Conservation (phyloP, 2,797 vertebrate species). For the Gymnothorax javanicus region DNA sequence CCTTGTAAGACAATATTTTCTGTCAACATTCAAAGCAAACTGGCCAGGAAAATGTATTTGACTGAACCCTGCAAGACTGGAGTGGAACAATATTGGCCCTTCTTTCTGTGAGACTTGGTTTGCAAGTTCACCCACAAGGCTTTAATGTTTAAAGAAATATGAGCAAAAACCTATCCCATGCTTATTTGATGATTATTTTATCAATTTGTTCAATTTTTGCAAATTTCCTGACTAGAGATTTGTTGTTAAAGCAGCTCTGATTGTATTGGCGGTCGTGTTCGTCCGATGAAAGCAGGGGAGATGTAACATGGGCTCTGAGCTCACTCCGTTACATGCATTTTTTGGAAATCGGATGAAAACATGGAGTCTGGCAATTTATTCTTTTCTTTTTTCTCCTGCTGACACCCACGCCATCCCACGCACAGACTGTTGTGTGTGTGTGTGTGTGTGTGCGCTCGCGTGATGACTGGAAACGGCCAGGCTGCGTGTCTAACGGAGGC, state of each 20-base stretch:
- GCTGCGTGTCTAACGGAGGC: constrained; percentile 1
- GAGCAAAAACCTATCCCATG: too few relatives aligned
- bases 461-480: background rate
- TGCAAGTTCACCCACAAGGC: too few relatives aligned
- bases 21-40: too few relatives aligned
- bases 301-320: background rate
- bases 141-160: too few relatives aligned
- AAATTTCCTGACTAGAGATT: background rate
- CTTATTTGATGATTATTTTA: too few relatives aligned
- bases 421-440: background rate
- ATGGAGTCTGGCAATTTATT: background rate
- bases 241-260: background rate
- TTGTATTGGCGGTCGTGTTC: background rate
- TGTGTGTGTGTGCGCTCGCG: background rate
- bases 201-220: too few relatives aligned
- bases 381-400: background rate
- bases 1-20: too few relatives aligned
- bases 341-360: background rate
- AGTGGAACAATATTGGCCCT: too few relatives aligned
- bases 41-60: too few relatives aligned
- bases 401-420: background rate
- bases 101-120: too few relatives aligned
- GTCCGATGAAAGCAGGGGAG: background rate
- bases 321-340: background rate
- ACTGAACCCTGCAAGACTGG: too few relatives aligned